Base-by-base conservation (phyloP, 2,888 invertebrate genomes). In the Bellardia bayeri region DNA sequence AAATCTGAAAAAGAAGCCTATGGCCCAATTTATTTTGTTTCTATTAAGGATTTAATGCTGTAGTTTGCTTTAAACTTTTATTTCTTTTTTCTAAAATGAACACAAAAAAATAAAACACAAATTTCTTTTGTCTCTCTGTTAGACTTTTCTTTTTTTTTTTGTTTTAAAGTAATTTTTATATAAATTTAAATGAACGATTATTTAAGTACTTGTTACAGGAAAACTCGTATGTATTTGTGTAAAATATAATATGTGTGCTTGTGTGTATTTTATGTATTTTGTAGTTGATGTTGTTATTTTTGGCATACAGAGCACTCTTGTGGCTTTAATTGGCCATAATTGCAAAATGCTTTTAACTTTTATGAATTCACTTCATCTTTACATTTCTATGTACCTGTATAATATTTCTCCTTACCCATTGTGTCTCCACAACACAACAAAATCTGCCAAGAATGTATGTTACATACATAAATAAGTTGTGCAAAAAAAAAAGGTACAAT, bases 271-370 rank as follows among this genome's bases (percentile, higher is more conserved):
- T 45, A 40, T 6, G 11, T 71, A 33, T 49, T 63, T 42, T 81
- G 54, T 45, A 23, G 16, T 74, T 79, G 30, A 42, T 74, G 68
- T 68, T 82, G 58, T 42, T 83, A 63, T 76, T 84, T 82, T 84
- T 87, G 74, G 56, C 81, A 81, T 56, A 82, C 78, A 87, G 68
- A 87, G 71, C 68, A 82, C 84, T 87, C 74, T 87, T 87, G 87
- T 87, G 87, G 87, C 85, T 87, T 87, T 87, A 87, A 87, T 87
- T 87, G 87, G 87, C 82, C 85, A 82, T 87, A 87, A 87, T 85
- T 87, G 87, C 85, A 87, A 85, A 87, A 85, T 85, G 87, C 87
- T 87, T 87, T 85, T 82, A 87, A 85, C 87, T 85, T 87, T 79
- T 87, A 82, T 87, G 78, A 81, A 84, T 87, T 85, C 75, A 63